phyloP scores from a whole-genome alignment of 2,888 invertebrate species.

The Stenchaetothrips biformis region DNA sequence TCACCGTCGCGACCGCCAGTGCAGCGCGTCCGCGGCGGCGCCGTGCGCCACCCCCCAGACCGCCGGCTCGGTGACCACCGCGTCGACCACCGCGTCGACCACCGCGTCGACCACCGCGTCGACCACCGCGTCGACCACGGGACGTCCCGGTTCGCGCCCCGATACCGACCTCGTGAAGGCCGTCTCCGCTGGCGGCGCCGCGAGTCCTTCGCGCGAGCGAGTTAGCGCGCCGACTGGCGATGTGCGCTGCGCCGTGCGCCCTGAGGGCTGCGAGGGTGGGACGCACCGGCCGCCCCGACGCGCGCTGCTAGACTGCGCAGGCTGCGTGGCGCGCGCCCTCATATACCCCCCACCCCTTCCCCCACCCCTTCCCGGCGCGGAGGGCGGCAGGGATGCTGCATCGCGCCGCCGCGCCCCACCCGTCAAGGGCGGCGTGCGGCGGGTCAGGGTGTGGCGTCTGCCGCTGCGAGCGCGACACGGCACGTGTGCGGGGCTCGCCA shows the following conservation, averaged over 20 bases:
- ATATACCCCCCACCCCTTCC: background rate
- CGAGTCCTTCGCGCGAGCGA: too few species aligned
- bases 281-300: background rate
- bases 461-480: too few species aligned
- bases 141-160: background rate
- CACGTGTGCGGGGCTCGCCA: too few species aligned
- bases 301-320: conserved; percentile 2
- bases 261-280: background rate
- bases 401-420: background rate
- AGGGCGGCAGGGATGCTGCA: background rate
- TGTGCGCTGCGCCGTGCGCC: background rate
- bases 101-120: too few species aligned
- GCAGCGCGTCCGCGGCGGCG: too few species aligned
- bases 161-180: background rate
- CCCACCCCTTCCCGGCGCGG: background rate
- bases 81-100: too few species aligned
- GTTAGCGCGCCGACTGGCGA: too few species aligned
- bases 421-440: background rate
- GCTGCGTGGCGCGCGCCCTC: background rate
- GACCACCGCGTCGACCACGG: background rate
- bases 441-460: too few species aligned
- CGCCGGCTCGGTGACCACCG: too few species aligned
- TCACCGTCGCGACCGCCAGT: too few species aligned
- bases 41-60: too few species aligned
- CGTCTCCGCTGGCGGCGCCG: too few species aligned